Conservation (phyloP, 2,797 vertebrate species). For the Brachyalestes nurse region DNA sequence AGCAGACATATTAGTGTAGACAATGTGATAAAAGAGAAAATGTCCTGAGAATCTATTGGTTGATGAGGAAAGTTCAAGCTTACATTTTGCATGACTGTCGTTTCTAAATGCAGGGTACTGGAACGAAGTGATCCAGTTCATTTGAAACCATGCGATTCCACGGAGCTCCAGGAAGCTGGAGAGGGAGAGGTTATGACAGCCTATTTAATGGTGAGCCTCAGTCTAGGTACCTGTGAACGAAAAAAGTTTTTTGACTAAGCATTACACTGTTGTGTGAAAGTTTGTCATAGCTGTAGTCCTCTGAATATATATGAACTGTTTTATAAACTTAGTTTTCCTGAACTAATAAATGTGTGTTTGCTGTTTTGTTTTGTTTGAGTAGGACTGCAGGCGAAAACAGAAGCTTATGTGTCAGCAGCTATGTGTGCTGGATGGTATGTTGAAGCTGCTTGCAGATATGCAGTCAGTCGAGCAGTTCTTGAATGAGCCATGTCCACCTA, state of each 20-base stretch:
- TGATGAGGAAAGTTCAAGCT: too few relatives aligned
- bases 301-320: not conserved
- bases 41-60: too few relatives aligned
- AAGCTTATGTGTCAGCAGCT: conserved; percentile 77
- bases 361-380: conserved; percentile 13
- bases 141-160: conserved; percentile 54
- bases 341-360: not conserved
- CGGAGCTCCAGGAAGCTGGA: conserved; percentile 62
- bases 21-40: too few relatives aligned
- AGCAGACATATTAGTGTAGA: too few relatives aligned
- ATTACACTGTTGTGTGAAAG: not conserved
- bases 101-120: conserved; percentile 63
- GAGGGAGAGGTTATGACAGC: conserved; percentile 64
- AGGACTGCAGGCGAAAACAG: conserved; percentile 76
- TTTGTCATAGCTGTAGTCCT: not conserved
- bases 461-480: conserved; percentile 69
- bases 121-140: conserved; percentile 66
- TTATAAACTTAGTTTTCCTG: not conserved
- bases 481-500: conserved; percentile 58
- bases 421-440: conserved; percentile 75
- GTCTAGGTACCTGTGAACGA: not conserved
- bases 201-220: conserved; percentile 69
- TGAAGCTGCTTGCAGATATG: conserved; percentile 68
- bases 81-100: not conserved
- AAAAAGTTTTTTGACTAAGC: not conserved